These are phyloP conservation scores for Chrysogorgia sp. DNA, from an alignment of 92 coral and sea anemone genomes.

Conservation along the genomic window DNA sequence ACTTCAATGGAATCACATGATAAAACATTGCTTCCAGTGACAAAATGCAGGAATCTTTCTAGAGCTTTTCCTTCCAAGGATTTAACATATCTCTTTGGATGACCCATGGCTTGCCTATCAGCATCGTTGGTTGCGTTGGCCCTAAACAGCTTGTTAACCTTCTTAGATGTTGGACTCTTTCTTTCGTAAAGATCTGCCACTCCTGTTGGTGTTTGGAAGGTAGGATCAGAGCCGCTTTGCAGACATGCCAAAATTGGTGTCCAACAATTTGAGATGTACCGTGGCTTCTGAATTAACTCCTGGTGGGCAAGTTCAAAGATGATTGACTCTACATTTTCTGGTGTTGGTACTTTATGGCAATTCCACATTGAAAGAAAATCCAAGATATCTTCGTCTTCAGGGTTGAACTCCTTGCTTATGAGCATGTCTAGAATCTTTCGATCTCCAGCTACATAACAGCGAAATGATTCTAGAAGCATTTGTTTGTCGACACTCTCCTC, in stretches of 20 bases:
- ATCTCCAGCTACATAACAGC: conserved; percentile 37
- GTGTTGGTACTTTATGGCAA: conserved; percentile 36
- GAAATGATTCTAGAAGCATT: conserved; percentile 29
- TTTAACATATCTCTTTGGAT: not conserved
- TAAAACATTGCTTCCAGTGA: conserved; percentile 14
- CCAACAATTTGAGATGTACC: no score
- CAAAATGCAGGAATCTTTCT: no score
- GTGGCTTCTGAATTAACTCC: no score
- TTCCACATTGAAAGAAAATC: no score
- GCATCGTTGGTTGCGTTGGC: not conserved
- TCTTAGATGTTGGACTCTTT: conserved; percentile 7
- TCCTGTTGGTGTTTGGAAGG: conserved; percentile 10
- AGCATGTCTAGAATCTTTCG: conserved; percentile 24
- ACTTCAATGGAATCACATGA: conserved; percentile 16
- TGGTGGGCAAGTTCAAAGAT: no score
- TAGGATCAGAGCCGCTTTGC: conserved; percentile 5
- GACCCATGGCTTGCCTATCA: conserved; percentile 3
- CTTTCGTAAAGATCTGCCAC: not conserved
- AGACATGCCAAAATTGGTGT: conserved; percentile 34
- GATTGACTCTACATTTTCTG: conserved; percentile 29
- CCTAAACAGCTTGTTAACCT: not conserved
- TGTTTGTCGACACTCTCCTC: conserved; percentile 17
- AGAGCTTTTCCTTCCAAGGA: not conserved
- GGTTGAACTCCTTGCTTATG: conserved; percentile 18
- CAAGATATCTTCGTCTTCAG: conserved; percentile 39